These are phyloP conservation scores for Pseudolaguvia tuberculata DNA, from an alignment of 2,113 vertebrate genomes.

Conservation along the genomic window DNA sequence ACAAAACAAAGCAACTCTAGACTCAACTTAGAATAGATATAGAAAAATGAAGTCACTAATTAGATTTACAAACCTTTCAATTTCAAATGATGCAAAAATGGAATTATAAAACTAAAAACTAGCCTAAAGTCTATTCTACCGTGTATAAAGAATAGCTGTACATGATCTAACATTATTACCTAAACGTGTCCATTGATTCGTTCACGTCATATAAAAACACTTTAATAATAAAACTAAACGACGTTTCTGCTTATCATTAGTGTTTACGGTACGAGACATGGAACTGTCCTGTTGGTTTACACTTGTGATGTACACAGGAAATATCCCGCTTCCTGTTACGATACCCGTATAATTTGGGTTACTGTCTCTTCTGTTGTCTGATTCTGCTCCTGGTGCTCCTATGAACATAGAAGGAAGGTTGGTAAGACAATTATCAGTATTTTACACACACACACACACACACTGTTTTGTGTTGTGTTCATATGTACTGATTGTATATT, in stretches of 20 bases:
- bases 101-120: constrained; percentile 6
- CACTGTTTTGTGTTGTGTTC: too few species aligned
- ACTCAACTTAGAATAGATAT: background rate
- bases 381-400: constrained; percentile 72
- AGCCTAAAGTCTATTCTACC: background rate
- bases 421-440: constrained; percentile 31
- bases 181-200: too few species aligned
- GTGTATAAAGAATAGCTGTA: background rate
- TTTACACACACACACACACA: constrained; percentile 19
- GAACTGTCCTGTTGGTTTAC: constrained; percentile 4
- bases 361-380: constrained; percentile 85
- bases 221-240: background rate
- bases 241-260: constrained; percentile 11
- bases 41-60: background rate
- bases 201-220: too few species aligned
- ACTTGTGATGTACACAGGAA: constrained; percentile 7
- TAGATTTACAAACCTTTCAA: background rate
- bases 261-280: background rate
- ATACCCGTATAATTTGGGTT: constrained; percentile 91
- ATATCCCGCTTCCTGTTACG: constrained; percentile 66
- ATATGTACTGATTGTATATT: too few species aligned
- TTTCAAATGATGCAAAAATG: background rate
- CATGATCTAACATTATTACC: too few species aligned
- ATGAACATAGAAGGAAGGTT: constrained; percentile 34
- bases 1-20: background rate